Percentiles rank a stretch among this genome's conserved stretches.
These are phyloP conservation scores for Hypena proboscidalis DNA, from an alignment of 2,888 invertebrate species.

Conservation along the genomic window DNA sequence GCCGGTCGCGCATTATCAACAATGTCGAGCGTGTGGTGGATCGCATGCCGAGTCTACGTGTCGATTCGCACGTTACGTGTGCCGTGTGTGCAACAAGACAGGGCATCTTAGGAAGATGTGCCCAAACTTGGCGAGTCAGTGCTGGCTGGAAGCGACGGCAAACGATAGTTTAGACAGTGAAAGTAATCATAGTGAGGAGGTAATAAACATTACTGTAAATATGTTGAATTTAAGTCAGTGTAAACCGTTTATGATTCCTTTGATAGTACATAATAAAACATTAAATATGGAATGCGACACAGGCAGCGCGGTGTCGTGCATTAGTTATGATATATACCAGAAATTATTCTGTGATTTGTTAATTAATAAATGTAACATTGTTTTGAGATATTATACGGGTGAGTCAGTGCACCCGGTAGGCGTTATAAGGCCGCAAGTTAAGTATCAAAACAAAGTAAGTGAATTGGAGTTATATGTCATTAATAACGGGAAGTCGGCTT, in stretches of 20 bases:
- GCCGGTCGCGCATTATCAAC: no score
- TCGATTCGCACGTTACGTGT: constrained; percentile 15
- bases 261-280: no score
- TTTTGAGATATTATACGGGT: neutral
- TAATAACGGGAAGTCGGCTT: neutral
- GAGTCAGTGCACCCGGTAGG: neutral
- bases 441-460: neutral
- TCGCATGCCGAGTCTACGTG: constrained; percentile 7
- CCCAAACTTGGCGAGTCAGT: neutral
- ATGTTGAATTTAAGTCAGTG: neutral
- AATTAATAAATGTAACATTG: neutral
- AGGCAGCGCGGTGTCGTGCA: neutral
- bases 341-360: no score
- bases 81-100: constrained; percentile 14
- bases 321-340: no score
- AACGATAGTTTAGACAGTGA: neutral
- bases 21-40: constrained; percentile 8
- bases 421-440: neutral
- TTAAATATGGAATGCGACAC: no score
- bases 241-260: neutral
- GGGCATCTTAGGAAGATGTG: constrained; percentile 24
- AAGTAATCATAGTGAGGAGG: neutral
- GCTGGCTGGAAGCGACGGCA: neutral
- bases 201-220: neutral
- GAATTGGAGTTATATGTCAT: neutral